Evolutionary conservation across 2,797 vertebrate genomes (phyloP), one percentile per base, ranked within the genome.

Genomic region (Enteromius viviparus): DNA sequence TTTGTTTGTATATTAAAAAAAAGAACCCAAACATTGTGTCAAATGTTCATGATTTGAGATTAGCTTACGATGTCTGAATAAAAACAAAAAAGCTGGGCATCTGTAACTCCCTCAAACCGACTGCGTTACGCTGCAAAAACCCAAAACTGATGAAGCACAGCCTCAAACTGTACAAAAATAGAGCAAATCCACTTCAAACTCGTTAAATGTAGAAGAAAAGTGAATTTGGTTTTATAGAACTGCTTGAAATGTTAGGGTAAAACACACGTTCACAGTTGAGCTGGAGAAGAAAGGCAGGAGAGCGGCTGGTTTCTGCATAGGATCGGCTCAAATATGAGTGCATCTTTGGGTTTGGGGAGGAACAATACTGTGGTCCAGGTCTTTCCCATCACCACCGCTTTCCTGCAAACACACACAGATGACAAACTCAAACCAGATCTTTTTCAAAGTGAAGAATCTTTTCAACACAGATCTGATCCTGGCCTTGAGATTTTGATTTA

Each of bases 91-190:
- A 23, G 1, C 3, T 14, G 1, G 42, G 14, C 23, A 0, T 37
- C 15, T 1, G 64, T 66, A 26, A 17, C 7, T 51, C 14, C 40
- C 14, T 55, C 47, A 23, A 42, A 79, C 15, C 0, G 8, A 14
- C n/a, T 14, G 34, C 19, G 14, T 55, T 32, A 5, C 14, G 34
- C 37, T 12, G 3, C 34, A 69, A 19, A 6, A 17, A 6, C 8
- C 55, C 45, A 51, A 66, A 75, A 17, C 19, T 26, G 23, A 55
- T 11, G 53, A 8, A 58, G 55, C 55, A 10, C 21, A 58, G 23
- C 23, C 60, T 26, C 5, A 3, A 17, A 64, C 66, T 1, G 23
- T 87, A 88, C 65, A 87, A 85, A 88, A 82, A 84, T 83, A 80
- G 42, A 76, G 19, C 60, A 83, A 68, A 45, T 17, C 12, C 10